Conservation (phyloP, 2,888 invertebrate species). For the Macaria notata region DNA sequence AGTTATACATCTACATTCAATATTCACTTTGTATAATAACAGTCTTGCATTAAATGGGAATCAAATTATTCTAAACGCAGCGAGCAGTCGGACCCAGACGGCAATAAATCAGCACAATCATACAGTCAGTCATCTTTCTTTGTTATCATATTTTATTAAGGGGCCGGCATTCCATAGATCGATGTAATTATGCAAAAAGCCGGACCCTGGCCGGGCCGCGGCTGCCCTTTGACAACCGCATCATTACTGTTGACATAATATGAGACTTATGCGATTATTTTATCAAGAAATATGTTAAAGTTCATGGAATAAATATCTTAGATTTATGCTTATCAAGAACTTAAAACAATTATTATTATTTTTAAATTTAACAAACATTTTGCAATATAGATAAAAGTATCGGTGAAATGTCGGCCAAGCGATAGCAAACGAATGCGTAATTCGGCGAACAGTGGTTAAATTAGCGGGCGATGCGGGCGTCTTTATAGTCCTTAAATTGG, state of each 20-base stretch:
- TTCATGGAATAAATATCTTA: slow-evolving; percentile 37
- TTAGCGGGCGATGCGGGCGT: slow-evolving; percentile 79
- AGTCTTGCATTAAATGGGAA: no score
- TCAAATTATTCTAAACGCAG: no score
- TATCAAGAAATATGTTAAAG: slow-evolving; percentile 59
- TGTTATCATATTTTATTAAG: slow-evolving; percentile 73
- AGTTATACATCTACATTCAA: no score
- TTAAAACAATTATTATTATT: no score
- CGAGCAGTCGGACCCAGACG: slow-evolving; percentile 42
- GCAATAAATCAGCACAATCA: slow-evolving; percentile 68
- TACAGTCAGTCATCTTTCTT: slow-evolving; percentile 74
- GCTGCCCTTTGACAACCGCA: slow-evolving; percentile 74
- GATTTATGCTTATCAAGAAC: no score
- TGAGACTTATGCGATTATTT: slow-evolving; percentile 76
- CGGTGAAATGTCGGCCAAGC: slow-evolving; percentile 21
- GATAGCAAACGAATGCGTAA: slow-evolving; percentile 61
- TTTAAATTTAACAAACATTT: no score
- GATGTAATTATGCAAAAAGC: slow-evolving; percentile 80
- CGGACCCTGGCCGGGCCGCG: slow-evolving; percentile 69
- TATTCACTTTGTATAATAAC: no score
- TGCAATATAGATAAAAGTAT: slow-evolving; percentile 9
- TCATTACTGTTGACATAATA: slow-evolving; percentile 78
- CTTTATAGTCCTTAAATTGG: slow-evolving; percentile 80
- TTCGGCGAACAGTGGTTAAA: slow-evolving; percentile 78
- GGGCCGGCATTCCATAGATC: slow-evolving; percentile 71